phyloP scores from a whole-genome alignment of 2,888 invertebrate species.

The Pristionchus entomophagus region DNA sequence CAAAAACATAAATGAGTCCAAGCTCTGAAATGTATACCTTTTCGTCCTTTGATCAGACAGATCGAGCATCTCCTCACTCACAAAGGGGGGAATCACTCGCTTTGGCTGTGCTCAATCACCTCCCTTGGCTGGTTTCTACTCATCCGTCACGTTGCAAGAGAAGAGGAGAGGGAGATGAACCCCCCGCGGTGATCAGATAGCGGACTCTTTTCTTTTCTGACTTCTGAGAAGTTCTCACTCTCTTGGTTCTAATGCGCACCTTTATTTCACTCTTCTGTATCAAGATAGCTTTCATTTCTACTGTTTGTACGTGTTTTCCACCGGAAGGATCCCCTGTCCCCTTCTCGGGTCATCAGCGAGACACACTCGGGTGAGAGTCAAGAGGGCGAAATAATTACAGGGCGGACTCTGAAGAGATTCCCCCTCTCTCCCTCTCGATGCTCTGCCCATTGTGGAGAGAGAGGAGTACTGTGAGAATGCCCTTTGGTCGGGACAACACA shows the following conservation, averaged over 20 bases:
- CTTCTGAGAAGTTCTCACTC: background rate
- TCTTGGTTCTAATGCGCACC: background rate
- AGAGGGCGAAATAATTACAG: slow-evolving; percentile 39
- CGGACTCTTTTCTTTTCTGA: too few relatives aligned
- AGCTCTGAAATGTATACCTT: too few relatives aligned
- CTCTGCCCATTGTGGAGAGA: slow-evolving; percentile 18
- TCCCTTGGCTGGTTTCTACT: slow-evolving; percentile 11
- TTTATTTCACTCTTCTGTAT: background rate
- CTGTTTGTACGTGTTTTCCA: background rate
- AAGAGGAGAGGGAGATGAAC: background rate
- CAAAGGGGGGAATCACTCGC: too few relatives aligned
- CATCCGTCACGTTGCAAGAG: slow-evolving; percentile 20
- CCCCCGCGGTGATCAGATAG: background rate
- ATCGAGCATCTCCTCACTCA: too few relatives aligned
- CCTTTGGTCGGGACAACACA: background rate
- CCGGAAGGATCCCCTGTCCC: background rate
- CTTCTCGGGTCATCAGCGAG: background rate
- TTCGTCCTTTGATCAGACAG: too few relatives aligned
- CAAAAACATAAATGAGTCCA: too few relatives aligned
- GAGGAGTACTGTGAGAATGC: slow-evolving; percentile 26
- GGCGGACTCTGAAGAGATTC: slow-evolving; percentile 30
- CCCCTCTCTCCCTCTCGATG: background rate
- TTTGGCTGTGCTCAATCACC: background rate
- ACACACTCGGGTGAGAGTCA: background rate
- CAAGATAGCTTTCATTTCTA: background rate